Conservation (phyloP, 1,140 invertebrate species). For the Scaptomyza hsui region DNA sequence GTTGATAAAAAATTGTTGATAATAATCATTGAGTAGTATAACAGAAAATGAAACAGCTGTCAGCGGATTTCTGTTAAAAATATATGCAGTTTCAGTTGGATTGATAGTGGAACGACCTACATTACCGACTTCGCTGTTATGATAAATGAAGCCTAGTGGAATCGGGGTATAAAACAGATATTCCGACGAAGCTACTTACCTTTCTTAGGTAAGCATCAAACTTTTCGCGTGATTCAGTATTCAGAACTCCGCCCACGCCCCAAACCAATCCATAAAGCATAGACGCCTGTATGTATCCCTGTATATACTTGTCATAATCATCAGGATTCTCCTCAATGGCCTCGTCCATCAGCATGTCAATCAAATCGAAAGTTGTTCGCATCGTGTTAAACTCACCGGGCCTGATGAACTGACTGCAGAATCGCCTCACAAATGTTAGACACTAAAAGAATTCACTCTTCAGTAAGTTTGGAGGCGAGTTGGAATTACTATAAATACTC, state of each 20-base stretch:
- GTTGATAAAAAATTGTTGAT: no score
- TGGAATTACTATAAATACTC: conserved; percentile 16
- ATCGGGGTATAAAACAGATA: neutral
- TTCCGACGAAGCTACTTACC: conserved; percentile 35
- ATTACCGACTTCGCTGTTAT: no score
- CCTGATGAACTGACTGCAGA: conserved; percentile 88
- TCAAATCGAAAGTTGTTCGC: conserved; percentile 88
- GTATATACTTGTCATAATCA: conserved; percentile 88
- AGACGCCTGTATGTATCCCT: conserved; percentile 90
- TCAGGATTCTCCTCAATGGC: conserved; percentile 86
- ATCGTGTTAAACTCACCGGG: conserved; percentile 91
- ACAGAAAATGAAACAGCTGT: no score
- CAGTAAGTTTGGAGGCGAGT: neutral
- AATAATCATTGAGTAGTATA: no score
- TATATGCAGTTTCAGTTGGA: no score
- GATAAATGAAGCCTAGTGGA: no score
- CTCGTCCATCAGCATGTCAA: conserved; percentile 91
- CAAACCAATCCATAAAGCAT: conserved; percentile 91
- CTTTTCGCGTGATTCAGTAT: conserved; percentile 88
- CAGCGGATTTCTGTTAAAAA: no score
- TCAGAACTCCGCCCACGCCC: conserved; percentile 92
- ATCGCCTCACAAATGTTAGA: conserved; percentile 87
- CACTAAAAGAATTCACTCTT: conserved; percentile 40
- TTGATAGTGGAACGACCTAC: no score
- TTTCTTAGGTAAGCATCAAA: conserved; percentile 89